Base-by-base conservation (phyloP, 2,113 vertebrate genomes). In the Nannospalax galili region DNA sequence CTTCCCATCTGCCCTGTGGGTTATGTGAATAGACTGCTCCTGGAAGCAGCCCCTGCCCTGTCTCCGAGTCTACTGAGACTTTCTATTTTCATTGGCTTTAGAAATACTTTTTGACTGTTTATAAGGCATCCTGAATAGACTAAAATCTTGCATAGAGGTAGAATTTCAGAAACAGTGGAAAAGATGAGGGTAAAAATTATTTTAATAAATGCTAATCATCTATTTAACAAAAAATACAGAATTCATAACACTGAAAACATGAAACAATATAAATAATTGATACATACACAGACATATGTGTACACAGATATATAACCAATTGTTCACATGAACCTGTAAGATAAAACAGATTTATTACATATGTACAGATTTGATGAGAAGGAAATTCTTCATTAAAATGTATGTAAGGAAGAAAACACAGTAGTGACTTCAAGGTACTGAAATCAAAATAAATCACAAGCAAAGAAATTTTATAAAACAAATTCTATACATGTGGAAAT, bases 201-300 rank as follows among this genome's bases (percentile, higher is more conserved):
- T 52, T 56, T 26, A 65, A 89, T 45, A 88, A 82, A 88, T 56
- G 70, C 32, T 10, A 14, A 40, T 7, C 32, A 67, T 1, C 12
- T 65, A 88, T 69, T 69, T 88, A 19, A 20, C 8, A 67, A n/a
- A 10, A 69, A 87, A 92, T 12, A n/a, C 82, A 82, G 65, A 88
- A 72, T 79, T 45, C 5, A 15, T 37, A 79, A 80, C 28, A 4
- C 16, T 79, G 35, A 79, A 56, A 75, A 48, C 3, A 75, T 2
- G 0, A 75, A 60, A 60, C 2, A 62, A 8, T 32, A 16, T 78
- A 35, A 62, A 64, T 35, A 69, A 48, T 12, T 37, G 7, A 35
- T 30, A 64, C 26, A 3, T 4, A 67, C 10, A 5, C 7, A 28
- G 12, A 30, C 17, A 62, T 1, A 42, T 12, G 16, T 26, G 62